Base-by-base conservation (phyloP, 2,888 invertebrate genomes). In the Andrena minutula region DNA sequence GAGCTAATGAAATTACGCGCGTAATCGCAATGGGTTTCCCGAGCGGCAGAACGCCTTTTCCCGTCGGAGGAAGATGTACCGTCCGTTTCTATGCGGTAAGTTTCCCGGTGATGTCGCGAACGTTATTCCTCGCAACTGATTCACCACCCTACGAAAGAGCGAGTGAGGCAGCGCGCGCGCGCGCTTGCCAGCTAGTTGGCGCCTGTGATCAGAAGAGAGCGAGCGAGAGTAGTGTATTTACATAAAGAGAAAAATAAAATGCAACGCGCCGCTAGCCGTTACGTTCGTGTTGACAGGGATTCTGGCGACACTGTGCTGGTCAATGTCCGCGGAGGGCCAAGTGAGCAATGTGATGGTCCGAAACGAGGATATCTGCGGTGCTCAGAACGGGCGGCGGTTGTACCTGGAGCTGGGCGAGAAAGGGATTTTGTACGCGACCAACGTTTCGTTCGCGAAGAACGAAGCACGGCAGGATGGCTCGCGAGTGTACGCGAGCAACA, bases 371-470 rank as follows among this genome's bases (percentile, higher is more conserved):
- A 93, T 94, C 65, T 94, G 94, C 78, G 94, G 94, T 2, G 84
- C 88, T 4, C 92, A 93, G 76, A 94, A 94, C 87, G 94, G 94
- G 2, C 89, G 94, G 10, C 92, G 94, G 26, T 78, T 94, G 35
- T 94, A 94, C 64, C 81, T 94, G 72, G 94, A 94, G 63, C 88
- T 94, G 7, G 94, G 93, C 2, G 94, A 94, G 77, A 91, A 91
- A 64, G 94, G 94, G 0, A 82, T 93, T 0, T 88, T 94, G 2
- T 92, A 91, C 68, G 94, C 92, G n/a, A 92, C 90, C 71, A 94
- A 94, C 81, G 90, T 94, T 4, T 90, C 92, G 8, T 90, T 92
- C 20, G 79, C 88, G 2, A 92, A 89, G 68, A 91, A 90, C 75
- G 84, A 87, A 16, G 87, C 90, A n/a, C 82, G 87, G 32, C 89